Base-by-base conservation (phyloP, 2,888 invertebrate genomes). In the Lithophane semibrunnea region DNA sequence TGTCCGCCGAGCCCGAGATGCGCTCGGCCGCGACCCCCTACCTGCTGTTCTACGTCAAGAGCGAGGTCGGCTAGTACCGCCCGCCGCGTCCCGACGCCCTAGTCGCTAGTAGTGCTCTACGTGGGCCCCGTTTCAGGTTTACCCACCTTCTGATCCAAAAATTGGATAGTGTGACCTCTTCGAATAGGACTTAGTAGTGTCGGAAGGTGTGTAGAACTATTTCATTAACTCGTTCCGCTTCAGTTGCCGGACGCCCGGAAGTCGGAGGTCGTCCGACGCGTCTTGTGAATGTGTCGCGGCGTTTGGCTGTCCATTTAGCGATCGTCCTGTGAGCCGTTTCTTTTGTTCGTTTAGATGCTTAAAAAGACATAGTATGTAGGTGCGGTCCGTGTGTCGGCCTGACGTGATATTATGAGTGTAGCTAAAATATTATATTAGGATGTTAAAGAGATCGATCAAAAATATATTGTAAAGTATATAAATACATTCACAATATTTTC, bases 21-120 rank as follows among this genome's bases (percentile, higher is more conserved):
- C 97, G 98, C 82, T 98, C 98, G 63, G 98, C 98, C 0, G 98
- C 98, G 44, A 99, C 99, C 1, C 99, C 99, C 1, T 99, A 99
- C 95, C 97, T 99, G 75, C 96, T 99, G 67, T 99, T 99, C 95
- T 99, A 99, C 93, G 98, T 98, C 68, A 97, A 97, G 79, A 97
- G 95, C 86, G 97, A 97, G 88, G 94, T 93, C 71, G 96, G 95
- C 90, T 95, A 96, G 93, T 91, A 85, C 61, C 68, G 5, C 13
- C 2, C 54, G 60, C 10, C 9, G 13, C 13, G 61, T 3, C 10
- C 44, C 24, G 29, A 12, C 21, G 65, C 75, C 49, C 86, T 24
- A n/a, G 54, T 56, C 73, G 67, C 61, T 29, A 16, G 68, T 72
- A 72, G 73, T 69, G 42, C 79, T 74, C 47, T 49, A 60, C 63